Percentiles rank a stretch among this genome's conserved stretches.
Conservation (phyloP, 2,113 vertebrate genomes). For the Rafetus swinhoei region DNA sequence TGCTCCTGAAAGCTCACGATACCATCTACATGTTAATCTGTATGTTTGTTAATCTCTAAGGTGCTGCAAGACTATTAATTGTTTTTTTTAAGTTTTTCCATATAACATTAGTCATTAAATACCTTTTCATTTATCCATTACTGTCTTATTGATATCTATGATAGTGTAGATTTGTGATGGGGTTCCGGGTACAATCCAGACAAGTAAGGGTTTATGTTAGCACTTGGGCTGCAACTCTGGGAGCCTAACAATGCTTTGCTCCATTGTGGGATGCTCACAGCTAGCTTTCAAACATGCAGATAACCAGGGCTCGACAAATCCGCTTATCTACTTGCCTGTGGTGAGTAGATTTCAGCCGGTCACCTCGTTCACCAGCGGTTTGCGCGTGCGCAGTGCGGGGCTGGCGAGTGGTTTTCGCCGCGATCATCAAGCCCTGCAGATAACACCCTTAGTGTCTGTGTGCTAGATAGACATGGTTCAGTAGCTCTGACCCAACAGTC, state of each 20-base stretch:
- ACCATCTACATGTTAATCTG: too few species aligned
- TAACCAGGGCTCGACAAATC: too few species aligned
- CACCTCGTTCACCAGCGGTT: too few species aligned
- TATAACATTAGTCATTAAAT: background rate
- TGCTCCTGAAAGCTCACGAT: too few species aligned
- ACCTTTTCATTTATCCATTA: background rate
- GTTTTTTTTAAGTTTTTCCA: too few species aligned
- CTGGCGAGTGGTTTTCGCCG: too few species aligned
- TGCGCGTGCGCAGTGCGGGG: too few species aligned
- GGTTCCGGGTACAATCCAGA: background rate
- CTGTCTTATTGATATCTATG: background rate
- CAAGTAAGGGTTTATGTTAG: background rate
- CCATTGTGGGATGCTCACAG: background rate
- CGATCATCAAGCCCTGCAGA: too few species aligned
- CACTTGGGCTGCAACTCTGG: background rate
- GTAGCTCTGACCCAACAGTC: background rate
- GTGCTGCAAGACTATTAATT: too few species aligned
- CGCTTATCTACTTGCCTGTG: too few species aligned
- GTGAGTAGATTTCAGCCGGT: too few species aligned
- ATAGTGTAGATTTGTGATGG: background rate
- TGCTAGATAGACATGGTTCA: background rate
- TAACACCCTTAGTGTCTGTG: background rate
- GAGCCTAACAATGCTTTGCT: background rate
- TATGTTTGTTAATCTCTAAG: too few species aligned
- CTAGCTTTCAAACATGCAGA: background rate